Evolutionary conservation across 2,797 vertebrate species (phyloP).

Genomic region (Anas capensis): DNA sequence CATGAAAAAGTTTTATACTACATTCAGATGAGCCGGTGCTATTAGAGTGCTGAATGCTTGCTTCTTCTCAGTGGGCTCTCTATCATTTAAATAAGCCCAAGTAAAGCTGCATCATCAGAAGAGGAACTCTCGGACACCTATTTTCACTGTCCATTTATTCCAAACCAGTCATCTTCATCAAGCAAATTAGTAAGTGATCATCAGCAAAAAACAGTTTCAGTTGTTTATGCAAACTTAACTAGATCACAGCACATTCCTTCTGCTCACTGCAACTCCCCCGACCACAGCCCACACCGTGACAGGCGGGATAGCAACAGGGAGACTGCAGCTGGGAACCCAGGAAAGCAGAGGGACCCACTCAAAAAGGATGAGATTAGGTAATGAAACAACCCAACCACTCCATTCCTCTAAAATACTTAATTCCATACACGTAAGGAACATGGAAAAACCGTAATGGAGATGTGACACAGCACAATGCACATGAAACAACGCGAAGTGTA

Average conservation of each 20-base stretch:
- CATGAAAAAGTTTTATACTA: conserved; percentile 37
- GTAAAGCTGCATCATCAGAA: conserved; percentile 43
- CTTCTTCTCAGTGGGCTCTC: neutral
- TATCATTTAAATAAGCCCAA: neutral
- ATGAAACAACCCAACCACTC: neutral
- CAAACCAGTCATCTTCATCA: neutral
- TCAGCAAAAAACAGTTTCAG: neutral
- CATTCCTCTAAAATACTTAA: neutral
- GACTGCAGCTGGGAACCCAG: neutral
- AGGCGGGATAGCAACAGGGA: no score
- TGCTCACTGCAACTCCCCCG: neutral
- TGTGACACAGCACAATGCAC: neutral
- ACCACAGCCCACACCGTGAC: neutral
- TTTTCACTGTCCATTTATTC: neutral
- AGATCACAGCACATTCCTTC: neutral
- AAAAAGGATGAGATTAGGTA: neutral
- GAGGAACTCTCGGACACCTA: neutral
- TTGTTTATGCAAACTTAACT: neutral
- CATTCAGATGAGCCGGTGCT: conserved; percentile 36
- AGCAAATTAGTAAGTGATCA: neutral
- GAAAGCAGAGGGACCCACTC: neutral
- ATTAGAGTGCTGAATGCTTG: neutral
- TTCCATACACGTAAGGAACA: neutral
- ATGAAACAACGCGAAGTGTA: neutral
- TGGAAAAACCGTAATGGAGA: neutral